phyloP scores from a whole-genome alignment of 2,113 vertebrate genomes.

The Pluvialis apricaria region DNA sequence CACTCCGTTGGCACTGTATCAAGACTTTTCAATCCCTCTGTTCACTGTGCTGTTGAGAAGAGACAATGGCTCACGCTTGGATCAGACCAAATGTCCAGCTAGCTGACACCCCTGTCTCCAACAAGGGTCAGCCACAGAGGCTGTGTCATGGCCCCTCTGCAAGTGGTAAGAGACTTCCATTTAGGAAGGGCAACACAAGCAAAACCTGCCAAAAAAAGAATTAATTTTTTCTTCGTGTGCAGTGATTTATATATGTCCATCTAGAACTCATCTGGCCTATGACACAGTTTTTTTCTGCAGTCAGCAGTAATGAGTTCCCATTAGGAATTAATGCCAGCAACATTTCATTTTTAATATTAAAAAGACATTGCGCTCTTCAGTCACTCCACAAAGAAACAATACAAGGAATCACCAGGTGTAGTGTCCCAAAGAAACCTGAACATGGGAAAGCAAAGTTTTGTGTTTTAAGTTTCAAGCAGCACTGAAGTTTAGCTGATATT shows the following conservation, averaged over 20 bases:
- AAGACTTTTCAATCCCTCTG: neutral
- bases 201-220: neutral
- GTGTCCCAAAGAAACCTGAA: neutral
- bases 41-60: neutral
- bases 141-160: neutral
- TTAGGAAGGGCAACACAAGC: neutral
- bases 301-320: neutral
- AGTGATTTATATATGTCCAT: neutral
- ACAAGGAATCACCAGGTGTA: neutral
- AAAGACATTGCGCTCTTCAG: neutral
- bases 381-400: neutral
- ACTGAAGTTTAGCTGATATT: conserved; percentile 60
- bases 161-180: neutral
- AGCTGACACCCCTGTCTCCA: neutral
- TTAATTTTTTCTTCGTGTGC: neutral
- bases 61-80: rapidly evolving
- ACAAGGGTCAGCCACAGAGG: neutral
- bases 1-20: neutral
- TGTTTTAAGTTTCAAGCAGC: neutral
- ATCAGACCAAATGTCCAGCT: neutral
- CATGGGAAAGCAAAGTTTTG: neutral
- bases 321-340: neutral
- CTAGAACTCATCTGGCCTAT: neutral
- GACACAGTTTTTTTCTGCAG: neutral
- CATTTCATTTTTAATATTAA: neutral